These are phyloP conservation scores for Drosophila ezoana DNA, from an alignment of 2,888 invertebrate species.

Conservation along the genomic window DNA sequence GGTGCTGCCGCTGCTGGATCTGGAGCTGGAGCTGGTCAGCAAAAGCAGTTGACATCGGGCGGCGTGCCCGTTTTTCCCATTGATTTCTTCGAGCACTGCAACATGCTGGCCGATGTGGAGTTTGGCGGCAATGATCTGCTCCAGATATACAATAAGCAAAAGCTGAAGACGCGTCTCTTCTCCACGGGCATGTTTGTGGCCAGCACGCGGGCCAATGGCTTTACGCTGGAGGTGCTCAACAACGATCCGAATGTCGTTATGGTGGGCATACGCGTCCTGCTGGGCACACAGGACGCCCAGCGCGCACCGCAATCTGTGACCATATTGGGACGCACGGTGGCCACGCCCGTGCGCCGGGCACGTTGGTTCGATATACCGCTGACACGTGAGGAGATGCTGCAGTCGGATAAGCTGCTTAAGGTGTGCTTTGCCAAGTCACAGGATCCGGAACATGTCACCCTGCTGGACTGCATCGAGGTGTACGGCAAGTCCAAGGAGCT, in stretches of 20 bases:
- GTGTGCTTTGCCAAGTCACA: conserved; percentile 93
- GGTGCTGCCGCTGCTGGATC: background rate
- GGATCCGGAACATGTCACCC: conserved; percentile 94
- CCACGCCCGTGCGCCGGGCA: conserved; percentile 89
- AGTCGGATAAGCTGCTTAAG: conserved; percentile 95
- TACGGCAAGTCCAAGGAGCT: conserved; percentile 98
- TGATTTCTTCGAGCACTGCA: conserved; percentile 98
- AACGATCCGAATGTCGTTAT: conserved; percentile 95
- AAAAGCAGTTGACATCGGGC: conserved; percentile 85
- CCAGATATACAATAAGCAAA: conserved; percentile 96
- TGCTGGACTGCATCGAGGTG: conserved; percentile 97
- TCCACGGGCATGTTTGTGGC: conserved; percentile 94
- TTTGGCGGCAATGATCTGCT: conserved; percentile 97
- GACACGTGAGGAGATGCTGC: conserved; percentile 96
- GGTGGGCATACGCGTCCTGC: conserved; percentile 93
- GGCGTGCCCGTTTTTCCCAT: conserved; percentile 91
- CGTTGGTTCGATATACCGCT: conserved; percentile 98
- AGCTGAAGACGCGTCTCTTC: conserved; percentile 92
- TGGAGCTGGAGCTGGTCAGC: conserved; percentile 55
- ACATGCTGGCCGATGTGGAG: conserved; percentile 95
- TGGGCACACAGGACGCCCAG: conserved; percentile 87
- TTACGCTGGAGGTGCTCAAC: conserved; percentile 94
- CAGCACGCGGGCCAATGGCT: conserved; percentile 95
- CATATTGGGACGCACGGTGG: conserved; percentile 88
- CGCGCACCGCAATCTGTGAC: conserved; percentile 82